Percentiles rank a stretch among this genome's conserved stretches.
phyloP scores from a whole-genome alignment of 2,113 vertebrate species.

The Cyanocitta stelleri region DNA sequence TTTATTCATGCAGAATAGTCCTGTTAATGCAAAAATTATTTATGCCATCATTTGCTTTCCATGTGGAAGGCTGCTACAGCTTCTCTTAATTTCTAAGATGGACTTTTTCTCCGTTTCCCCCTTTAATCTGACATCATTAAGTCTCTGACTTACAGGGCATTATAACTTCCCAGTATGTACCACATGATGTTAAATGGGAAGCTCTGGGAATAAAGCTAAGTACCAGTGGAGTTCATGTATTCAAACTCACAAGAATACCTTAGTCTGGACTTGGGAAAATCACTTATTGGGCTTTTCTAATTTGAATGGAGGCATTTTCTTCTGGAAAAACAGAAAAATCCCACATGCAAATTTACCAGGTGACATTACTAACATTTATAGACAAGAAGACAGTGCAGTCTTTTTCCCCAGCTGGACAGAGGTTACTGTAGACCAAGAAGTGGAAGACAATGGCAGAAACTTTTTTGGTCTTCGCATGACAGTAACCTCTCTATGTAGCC shows the following conservation, averaged over 20 bases:
- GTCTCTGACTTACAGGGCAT: neutral
- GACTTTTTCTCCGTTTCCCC: neutral
- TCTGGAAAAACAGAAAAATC: neutral
- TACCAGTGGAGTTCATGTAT: neutral
- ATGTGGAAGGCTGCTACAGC: neutral
- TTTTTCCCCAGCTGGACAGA: neutral
- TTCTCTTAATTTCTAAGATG: neutral
- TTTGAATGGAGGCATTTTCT: neutral
- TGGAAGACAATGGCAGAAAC: neutral
- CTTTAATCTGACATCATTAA: slow-evolving; percentile 13
- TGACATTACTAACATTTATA: neutral
- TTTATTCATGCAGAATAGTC: neutral
- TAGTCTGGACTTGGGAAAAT: neutral
- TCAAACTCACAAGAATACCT: neutral
- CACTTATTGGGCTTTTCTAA: neutral
- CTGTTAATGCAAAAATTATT: neutral
- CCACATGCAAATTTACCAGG: neutral
- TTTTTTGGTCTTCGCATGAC: neutral
- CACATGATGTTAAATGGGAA: neutral
- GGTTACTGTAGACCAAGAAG: neutral
- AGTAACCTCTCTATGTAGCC: neutral
- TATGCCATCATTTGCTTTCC: neutral
- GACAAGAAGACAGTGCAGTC: neutral
- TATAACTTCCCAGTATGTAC: neutral
- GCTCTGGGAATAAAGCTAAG: neutral